Conservation (phyloP, 2,113 vertebrate genomes). For the Dasyornis broadbenti region DNA sequence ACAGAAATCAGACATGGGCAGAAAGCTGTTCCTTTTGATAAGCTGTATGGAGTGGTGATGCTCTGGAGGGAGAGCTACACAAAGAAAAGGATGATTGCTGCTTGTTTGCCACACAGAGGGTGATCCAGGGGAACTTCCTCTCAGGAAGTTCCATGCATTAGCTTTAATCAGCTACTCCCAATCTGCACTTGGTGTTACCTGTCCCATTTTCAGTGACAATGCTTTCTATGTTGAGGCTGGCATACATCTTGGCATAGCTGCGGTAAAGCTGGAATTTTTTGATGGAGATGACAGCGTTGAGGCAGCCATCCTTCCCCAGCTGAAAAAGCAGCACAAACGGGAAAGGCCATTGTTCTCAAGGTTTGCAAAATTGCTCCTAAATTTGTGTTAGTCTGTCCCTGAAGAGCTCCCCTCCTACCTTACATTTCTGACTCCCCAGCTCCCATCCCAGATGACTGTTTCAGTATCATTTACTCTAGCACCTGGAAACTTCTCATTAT, state of each 20-base stretch:
- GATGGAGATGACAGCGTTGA: constrained; percentile 13
- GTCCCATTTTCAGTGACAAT: constrained; percentile 67
- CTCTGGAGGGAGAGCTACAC: background rate
- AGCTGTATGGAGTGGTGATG: background rate
- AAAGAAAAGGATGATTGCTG: background rate
- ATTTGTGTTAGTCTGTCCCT: background rate
- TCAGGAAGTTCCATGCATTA: background rate
- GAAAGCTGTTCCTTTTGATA: background rate
- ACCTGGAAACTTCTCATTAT: background rate
- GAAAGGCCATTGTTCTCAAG: background rate
- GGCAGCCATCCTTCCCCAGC: constrained; percentile 64
- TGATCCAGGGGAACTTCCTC: background rate
- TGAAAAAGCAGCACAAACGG: constrained; percentile 30
- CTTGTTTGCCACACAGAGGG: background rate
- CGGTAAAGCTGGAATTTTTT: constrained; percentile 59
- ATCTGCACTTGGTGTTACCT: constrained; percentile 41
- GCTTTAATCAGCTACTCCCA: background rate
- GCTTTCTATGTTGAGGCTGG: constrained; percentile 11
- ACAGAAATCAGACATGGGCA: background rate
- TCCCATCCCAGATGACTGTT: background rate
- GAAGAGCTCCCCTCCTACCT: background rate
- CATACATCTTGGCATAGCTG: constrained; percentile 1
- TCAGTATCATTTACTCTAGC: background rate
- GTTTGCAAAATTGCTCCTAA: background rate
- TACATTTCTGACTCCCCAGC: background rate